phyloP scores from a whole-genome alignment of 2,113 vertebrate species.

The Sturnus vulgaris region DNA sequence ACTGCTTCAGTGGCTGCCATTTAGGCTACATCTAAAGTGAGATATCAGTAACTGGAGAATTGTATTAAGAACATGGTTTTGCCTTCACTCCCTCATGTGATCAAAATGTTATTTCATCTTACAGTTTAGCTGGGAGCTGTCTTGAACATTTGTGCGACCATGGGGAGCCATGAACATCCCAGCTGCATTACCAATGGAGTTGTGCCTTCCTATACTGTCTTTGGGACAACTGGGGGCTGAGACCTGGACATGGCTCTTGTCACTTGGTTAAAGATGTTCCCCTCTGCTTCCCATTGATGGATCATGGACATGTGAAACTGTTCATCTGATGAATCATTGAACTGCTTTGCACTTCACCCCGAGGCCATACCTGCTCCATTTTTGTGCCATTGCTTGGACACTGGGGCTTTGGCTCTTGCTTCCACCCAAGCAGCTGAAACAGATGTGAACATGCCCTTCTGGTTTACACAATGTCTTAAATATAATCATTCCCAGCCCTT shows the following conservation, averaged over 20 bases:
- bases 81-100: not conserved
- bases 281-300: not conserved
- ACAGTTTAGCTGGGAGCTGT: not conserved
- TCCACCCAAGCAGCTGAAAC: not conserved
- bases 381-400: not conserved
- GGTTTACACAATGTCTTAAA: not conserved
- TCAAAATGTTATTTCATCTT: not conserved
- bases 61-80: not conserved
- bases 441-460: not conserved
- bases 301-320: not conserved
- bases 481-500: not conserved
- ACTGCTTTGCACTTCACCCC: not conserved
- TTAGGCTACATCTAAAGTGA: not conserved
- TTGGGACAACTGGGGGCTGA: not conserved
- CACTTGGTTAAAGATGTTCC: not conserved
- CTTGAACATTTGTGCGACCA: not conserved
- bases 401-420: accelerated
- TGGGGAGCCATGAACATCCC: not conserved
- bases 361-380: accelerated
- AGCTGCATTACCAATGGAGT: not conserved
- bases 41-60: not conserved
- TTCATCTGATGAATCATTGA: not conserved
- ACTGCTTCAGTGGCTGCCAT: not conserved
- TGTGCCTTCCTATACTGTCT: not conserved
- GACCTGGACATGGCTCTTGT: not conserved